A percentile compares a stretch with the other conserved stretches of the same genome.
These are phyloP conservation scores for Didymodactylos carnosus DNA, from an alignment of 2,888 invertebrate species.

Conservation along the genomic window DNA sequence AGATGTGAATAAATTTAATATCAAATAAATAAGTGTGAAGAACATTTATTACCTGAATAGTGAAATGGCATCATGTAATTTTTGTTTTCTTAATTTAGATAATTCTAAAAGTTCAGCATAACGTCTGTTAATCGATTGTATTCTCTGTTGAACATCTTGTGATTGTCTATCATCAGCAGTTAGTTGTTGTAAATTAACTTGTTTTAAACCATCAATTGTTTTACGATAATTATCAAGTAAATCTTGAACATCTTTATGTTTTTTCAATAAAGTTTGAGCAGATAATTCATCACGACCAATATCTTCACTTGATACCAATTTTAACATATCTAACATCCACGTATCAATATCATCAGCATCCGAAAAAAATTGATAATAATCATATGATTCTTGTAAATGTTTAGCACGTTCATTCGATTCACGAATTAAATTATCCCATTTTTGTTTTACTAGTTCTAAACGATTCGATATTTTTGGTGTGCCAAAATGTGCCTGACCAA, in stretches of 20 bases:
- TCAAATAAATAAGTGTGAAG: too few species aligned
- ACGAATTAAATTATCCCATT: not conserved
- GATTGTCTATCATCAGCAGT: not conserved
- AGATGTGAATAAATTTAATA: too few species aligned
- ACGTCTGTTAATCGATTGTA: slow-evolving; percentile 70
- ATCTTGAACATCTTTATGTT: slow-evolving; percentile 66
- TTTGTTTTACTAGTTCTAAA: not conserved
- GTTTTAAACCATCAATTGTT: slow-evolving; percentile 55
- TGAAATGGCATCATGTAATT: slow-evolving; percentile 7
- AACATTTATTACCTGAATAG: too few species aligned
- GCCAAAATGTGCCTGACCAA: not conserved
- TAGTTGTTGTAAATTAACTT: not conserved
- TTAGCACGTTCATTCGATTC: not conserved
- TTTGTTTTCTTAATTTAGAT: slow-evolving; percentile 44
- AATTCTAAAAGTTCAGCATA: slow-evolving; percentile 58
- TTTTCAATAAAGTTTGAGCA: slow-evolving; percentile 54
- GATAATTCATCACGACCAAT: slow-evolving; percentile 76
- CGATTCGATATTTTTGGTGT: not conserved
- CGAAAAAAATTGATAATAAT: slow-evolving; percentile 53
- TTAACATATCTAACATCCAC: slow-evolving; percentile 90
- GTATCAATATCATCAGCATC: slow-evolving; percentile 97
- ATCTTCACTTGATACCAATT: slow-evolving; percentile 88
- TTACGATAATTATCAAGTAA: slow-evolving; percentile 82
- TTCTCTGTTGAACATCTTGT: slow-evolving; percentile 51
- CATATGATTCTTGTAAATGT: not conserved